phyloP scores from a whole-genome alignment of 2,888 invertebrate species.

The Junonia oenone region DNA sequence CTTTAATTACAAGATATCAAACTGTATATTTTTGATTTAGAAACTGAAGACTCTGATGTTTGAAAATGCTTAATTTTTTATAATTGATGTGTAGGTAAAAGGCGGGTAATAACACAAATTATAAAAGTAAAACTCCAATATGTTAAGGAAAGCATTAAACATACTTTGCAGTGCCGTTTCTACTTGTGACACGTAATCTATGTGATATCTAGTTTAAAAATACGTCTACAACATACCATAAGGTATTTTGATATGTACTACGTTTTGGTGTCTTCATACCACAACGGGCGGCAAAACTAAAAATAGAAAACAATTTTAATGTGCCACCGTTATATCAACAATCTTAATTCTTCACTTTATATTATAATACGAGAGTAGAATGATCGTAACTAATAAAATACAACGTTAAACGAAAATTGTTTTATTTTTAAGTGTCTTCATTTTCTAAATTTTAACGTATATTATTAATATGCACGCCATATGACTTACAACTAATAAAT shows the following conservation, averaged over 20 bases:
- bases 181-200: conserved; percentile 40
- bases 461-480: conserved; percentile 34
- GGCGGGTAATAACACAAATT: background rate
- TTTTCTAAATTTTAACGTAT: conserved; percentile 27
- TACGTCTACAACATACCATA: conserved; percentile 50
- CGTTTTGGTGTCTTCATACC: conserved; percentile 54
- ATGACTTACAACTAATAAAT: conserved; percentile 41
- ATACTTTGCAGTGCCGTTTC: conserved; percentile 35
- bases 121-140: conserved; percentile 1
- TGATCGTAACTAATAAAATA: conserved; percentile 33
- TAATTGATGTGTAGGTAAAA: background rate
- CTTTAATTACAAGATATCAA: background rate
- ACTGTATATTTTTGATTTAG: conserved; percentile 6
- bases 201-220: conserved; percentile 42
- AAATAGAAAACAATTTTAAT: conserved; percentile 49
- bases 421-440: conserved; percentile 29
- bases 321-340: conserved; percentile 10
- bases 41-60: conserved; percentile 14
- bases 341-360: background rate
- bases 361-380: background rate
- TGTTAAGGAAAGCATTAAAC: conserved; percentile 8
- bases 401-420: conserved; percentile 24
- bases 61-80: background rate
- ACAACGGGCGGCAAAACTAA: conserved; percentile 74
- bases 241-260: conserved; percentile 36